Base-by-base conservation (phyloP, 2,888 invertebrate genomes). In the Melanchra persicariae region DNA sequence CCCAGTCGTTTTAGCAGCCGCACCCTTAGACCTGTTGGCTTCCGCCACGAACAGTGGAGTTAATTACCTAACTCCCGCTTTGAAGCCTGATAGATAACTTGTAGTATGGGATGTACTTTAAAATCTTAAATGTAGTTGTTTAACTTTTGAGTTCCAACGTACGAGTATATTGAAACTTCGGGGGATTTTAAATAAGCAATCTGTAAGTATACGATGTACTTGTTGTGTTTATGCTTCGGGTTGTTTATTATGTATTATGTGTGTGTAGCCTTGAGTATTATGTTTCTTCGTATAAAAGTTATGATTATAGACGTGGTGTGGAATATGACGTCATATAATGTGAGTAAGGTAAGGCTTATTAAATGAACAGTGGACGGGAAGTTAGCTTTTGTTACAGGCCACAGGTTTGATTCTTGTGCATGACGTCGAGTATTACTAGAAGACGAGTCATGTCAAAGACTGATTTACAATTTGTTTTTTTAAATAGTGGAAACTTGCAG, bases 21-120 rank as follows among this genome's bases (percentile, higher is more conserved):
- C 60, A 77, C 77, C 40, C 57, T 67, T 84, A 74, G 81, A 85
- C 83, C 86, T 83, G 77, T 85, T 83, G 79, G 83, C 79, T 83
- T 77, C 69, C 64, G 62, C 74, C 77, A 74, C 77, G 72, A 85
- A 86, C 85, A 84, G 76, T 74, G 62, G 79, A 87, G 89, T 87
- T 89, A 90, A 90, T 90, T 90, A 88, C 87, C 83, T 85, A 87
- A 88, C 87, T 88, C 86, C 55, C 74, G 81, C 82, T 79, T 79
- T 83, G 77, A 81, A 79, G 71, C 63, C 68, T 77, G 76, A 79
- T 77, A 83, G 82, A 79, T 74, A 84, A 79, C 73, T 80, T 74
- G 73, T 81, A 77, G 71, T 76, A 72, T 70, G 68, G 58, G 54
- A 64, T 79, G 74, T 79, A 79, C 83, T 79, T 82, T 74, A 80